These are phyloP conservation scores for Corythornis madagascariensis DNA, from an alignment of 2,113 vertebrate genomes.

Conservation along the genomic window DNA sequence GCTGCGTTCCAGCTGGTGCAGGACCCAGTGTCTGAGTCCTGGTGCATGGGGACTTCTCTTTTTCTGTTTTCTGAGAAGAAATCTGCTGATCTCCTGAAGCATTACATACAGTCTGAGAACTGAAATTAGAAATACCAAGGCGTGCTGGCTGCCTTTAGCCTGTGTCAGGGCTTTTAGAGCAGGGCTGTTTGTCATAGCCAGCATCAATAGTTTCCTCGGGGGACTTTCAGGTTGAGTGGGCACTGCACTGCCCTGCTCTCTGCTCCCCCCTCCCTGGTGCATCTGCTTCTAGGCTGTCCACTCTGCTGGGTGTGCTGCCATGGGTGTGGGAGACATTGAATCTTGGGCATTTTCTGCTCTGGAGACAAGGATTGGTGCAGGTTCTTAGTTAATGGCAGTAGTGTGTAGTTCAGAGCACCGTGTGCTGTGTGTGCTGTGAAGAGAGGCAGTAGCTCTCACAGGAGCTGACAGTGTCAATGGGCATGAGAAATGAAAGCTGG, in stretches of 20 bases:
- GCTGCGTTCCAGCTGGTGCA: conserved; percentile 21
- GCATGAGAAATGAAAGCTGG: not conserved
- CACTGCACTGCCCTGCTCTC: not conserved
- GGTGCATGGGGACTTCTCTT: not conserved
- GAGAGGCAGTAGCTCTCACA: not conserved
- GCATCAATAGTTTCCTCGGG: not conserved
- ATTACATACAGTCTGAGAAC: not conserved
- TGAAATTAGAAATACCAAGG: not conserved
- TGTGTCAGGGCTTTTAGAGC: not conserved
- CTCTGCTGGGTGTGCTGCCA: not conserved
- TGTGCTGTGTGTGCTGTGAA: not conserved
- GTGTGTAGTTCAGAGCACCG: not conserved
- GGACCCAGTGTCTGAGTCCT: not conserved
- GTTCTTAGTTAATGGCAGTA: not conserved
- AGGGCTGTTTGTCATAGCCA: not conserved
- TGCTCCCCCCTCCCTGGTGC: not conserved
- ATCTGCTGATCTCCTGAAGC: not conserved
- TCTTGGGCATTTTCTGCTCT: not conserved
- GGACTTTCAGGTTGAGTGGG: not conserved
- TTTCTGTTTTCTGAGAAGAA: not conserved
- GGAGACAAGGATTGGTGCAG: not conserved
- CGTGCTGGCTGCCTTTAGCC: not conserved
- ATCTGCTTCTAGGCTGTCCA: not conserved
- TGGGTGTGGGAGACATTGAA: not conserved
- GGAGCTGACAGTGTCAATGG: not conserved